Percentiles rank a stretch among this genome's conserved stretches.
phyloP scores from a whole-genome alignment of 2,888 invertebrate genomes.

The Agonopterix subpropinquella region DNA sequence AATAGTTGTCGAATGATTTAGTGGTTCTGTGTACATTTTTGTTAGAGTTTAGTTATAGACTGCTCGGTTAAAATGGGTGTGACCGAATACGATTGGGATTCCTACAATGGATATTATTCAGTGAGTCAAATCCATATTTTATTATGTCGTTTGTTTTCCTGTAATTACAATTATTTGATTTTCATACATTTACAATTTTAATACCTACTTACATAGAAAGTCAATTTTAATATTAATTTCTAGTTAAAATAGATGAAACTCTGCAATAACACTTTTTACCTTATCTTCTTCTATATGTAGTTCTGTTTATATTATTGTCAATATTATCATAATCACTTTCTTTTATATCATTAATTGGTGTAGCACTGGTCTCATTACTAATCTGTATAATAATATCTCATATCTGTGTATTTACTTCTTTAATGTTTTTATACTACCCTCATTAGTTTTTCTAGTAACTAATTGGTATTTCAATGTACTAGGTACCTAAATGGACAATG shows the following conservation, averaged over 20 bases:
- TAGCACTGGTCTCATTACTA: background rate
- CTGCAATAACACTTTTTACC: too few relatives aligned
- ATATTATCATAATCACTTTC: too few relatives aligned
- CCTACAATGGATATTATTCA: conserved; percentile 64
- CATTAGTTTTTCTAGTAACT: background rate
- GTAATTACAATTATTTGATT: too few relatives aligned
- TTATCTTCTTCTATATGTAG: too few relatives aligned
- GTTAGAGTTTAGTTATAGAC: conserved; percentile 20
- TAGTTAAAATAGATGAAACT: too few relatives aligned
- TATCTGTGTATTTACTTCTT: background rate
- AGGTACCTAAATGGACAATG: background rate
- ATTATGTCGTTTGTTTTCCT: background rate
- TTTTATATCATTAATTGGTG: too few relatives aligned
- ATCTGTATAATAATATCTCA: conserved; percentile 5
- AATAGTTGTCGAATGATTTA: conserved; percentile 36
- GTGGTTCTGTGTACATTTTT: conserved; percentile 29
- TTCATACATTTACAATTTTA: too few relatives aligned
- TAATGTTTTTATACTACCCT: background rate
- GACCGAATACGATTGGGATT: conserved; percentile 67
- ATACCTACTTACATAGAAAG: too few relatives aligned
- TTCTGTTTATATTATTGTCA: too few relatives aligned
- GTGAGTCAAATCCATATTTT: conserved; percentile 40
- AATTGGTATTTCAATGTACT: conserved; percentile 3
- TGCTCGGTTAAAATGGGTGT: conserved; percentile 56
- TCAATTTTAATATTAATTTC: too few relatives aligned